phyloP scores from a whole-genome alignment of 53 echinoderm and acorn worm genomes.

The Stichopus horrens region DNA sequence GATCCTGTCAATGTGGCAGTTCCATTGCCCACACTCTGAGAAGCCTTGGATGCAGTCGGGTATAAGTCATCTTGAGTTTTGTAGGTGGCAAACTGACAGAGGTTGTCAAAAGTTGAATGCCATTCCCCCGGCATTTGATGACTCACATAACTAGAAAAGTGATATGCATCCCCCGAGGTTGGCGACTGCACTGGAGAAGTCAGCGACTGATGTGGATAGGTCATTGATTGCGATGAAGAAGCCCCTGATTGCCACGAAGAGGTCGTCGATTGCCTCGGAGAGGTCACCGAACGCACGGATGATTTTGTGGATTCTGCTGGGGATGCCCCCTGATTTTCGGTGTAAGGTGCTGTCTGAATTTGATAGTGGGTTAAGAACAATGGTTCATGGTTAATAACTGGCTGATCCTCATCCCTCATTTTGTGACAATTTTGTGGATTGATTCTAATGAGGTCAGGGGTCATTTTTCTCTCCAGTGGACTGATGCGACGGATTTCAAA shows the following conservation, averaged over 20 bases:
- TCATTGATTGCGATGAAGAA: not conserved
- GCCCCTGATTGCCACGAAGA: not conserved
- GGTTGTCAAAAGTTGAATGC: not conserved
- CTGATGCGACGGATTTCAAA: not conserved
- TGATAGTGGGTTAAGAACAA: not conserved
- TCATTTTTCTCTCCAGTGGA: slow-evolving; percentile 2
- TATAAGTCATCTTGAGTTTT: not conserved
- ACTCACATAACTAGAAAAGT: not conserved
- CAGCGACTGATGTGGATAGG: no score
- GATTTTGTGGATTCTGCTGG: not conserved
- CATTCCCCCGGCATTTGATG: not conserved
- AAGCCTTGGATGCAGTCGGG: not conserved
- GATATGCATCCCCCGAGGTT: not conserved
- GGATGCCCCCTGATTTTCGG: not conserved
- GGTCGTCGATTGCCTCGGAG: not conserved
- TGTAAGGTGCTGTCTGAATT: not conserved
- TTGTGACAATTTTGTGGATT: not conserved
- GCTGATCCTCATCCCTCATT: not conserved
- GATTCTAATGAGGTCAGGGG: slow-evolving; percentile 18
- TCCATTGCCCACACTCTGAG: not conserved
- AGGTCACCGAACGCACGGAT: not conserved
- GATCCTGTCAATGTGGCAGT: not conserved
- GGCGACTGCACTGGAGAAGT: no score
- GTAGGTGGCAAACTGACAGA: not conserved
- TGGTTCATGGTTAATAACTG: not conserved